Evolutionary conservation across 1,140 invertebrate genomes (phyloP).

Genomic region (Orussus abietinus): DNA sequence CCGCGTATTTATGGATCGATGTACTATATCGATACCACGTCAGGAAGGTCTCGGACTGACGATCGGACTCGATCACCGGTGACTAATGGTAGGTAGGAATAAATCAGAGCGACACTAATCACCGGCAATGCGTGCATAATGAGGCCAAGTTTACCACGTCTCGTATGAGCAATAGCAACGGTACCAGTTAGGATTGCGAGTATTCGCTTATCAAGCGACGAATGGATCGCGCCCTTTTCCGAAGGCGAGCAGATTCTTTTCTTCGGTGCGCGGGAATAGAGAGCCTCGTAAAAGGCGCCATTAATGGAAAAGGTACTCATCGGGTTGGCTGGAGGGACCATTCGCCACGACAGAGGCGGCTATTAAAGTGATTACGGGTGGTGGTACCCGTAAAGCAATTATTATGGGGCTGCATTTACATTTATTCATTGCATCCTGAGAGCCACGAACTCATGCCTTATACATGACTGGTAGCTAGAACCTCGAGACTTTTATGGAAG

Average conservation of each 20-base stretch:
- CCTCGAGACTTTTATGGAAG: slow-evolving; percentile 32
- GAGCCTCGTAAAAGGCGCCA: slow-evolving; percentile 22
- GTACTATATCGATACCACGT: too few relatives aligned
- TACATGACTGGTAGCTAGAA: slow-evolving; percentile 38
- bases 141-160: too few relatives aligned
- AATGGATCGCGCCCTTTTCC: too few relatives aligned
- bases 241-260: neutral
- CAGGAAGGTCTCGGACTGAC: neutral
- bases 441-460: slow-evolving; percentile 32
- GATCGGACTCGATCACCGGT: neutral
- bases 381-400: slow-evolving; percentile 40
- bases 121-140: too few relatives aligned
- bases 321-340: slow-evolving; percentile 17
- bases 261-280: neutral
- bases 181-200: too few relatives aligned
- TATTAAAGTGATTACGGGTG: slow-evolving; percentile 44
- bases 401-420: slow-evolving; percentile 42
- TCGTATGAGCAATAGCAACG: too few relatives aligned
- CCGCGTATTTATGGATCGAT: too few relatives aligned
- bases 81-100: neutral
- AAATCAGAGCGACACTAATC: too few relatives aligned
- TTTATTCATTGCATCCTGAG: slow-evolving; percentile 40
- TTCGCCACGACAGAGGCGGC: slow-evolving; percentile 38
- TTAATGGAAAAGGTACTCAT: slow-evolving; percentile 21
- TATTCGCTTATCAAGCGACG: too few relatives aligned